Conservation (phyloP, 2,797 vertebrate genomes). For the Chelonia mydas region DNA sequence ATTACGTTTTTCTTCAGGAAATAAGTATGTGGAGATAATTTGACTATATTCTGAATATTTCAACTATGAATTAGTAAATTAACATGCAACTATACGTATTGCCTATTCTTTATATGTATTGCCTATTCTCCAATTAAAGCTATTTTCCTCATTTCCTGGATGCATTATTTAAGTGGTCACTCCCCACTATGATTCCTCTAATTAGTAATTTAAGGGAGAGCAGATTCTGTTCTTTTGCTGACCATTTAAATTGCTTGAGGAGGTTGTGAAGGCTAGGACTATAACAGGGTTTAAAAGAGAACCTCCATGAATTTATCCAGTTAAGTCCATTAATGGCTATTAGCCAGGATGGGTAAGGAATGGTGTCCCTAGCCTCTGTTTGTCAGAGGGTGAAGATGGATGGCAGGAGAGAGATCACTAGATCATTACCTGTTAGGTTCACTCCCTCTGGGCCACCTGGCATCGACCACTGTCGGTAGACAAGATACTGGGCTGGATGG, state of each 20-base stretch:
- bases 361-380: too few species aligned
- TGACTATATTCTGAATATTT: neutral
- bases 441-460: too few species aligned
- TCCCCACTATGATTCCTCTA: slow-evolving; percentile 52
- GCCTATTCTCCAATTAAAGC: slow-evolving; percentile 9
- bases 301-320: too few species aligned
- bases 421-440: too few species aligned
- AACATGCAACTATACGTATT: neutral
- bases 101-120: slow-evolving; percentile 5
- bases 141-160: slow-evolving; percentile 34
- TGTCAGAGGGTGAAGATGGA: too few species aligned
- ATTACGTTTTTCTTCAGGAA: neutral
- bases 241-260: slow-evolving; percentile 38
- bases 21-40: neutral
- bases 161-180: slow-evolving; percentile 49
- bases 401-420: too few species aligned
- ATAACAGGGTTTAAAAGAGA: too few species aligned
- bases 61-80: neutral
- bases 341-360: too few species aligned
- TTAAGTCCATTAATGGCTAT: too few species aligned
- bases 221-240: slow-evolving; percentile 63
- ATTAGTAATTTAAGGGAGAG: slow-evolving; percentile 67
- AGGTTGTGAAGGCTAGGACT: too few species aligned
- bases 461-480: too few species aligned
- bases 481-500: too few species aligned